Evolutionary conservation across 2,888 invertebrate genomes (phyloP).

Genomic region (Limnephilus lunatus): DNA sequence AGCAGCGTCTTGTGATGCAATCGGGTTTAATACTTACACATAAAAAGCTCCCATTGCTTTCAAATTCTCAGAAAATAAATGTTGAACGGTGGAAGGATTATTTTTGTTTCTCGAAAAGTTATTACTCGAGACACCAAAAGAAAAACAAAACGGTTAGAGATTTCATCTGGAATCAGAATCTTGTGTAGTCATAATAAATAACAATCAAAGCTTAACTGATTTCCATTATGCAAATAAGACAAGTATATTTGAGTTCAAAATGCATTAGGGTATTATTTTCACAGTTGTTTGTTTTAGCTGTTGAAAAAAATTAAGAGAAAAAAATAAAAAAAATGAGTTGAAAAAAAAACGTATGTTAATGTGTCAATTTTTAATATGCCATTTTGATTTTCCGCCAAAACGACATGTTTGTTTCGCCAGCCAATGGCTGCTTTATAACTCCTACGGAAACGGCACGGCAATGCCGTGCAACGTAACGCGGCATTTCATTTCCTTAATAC

Average conservation of each 20-base stretch:
- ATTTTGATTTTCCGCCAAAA: no score
- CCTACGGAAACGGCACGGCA: no score
- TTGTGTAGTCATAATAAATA: background rate
- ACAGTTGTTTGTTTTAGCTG: no score
- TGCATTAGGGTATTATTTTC: no score
- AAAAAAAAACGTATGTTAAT: no score
- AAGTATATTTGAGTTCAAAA: background rate
- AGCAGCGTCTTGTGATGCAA: background rate
- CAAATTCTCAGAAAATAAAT: background rate
- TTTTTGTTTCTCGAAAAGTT: background rate
- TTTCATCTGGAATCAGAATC: background rate
- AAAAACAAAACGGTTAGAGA: background rate
- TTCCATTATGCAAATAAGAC: background rate
- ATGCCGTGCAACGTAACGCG: no score
- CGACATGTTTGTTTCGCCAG: no score
- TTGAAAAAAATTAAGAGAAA: no score
- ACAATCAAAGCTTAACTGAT: background rate
- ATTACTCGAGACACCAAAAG: background rate
- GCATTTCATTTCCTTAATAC: no score
- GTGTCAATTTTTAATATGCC: no score
- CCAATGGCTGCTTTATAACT: no score
- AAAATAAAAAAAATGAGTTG: no score
- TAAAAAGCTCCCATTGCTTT: slow-evolving; percentile 19
- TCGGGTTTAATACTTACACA: background rate
- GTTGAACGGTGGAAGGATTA: background rate